Evolutionary conservation across 2,888 invertebrate genomes (phyloP).

Genomic region (Lepidocyrtinus sp.): DNA sequence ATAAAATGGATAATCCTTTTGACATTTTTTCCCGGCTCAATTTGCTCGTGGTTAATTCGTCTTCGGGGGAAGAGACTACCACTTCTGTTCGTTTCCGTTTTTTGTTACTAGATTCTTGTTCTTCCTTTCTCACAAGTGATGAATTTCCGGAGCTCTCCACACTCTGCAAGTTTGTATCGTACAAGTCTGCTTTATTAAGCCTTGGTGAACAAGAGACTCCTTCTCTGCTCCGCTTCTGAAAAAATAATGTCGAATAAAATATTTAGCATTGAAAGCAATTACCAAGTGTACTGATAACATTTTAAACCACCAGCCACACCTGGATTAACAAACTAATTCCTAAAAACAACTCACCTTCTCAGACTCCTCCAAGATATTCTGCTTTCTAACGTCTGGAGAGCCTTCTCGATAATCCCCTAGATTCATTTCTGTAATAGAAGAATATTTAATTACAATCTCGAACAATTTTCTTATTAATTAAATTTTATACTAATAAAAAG

Average conservation of each 20-base stretch:
- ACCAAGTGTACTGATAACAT: background rate
- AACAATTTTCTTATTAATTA: no score
- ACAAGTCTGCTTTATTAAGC: no score
- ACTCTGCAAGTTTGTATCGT: constrained; percentile 16
- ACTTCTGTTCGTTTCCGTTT: constrained; percentile 48
- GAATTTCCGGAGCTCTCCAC: constrained; percentile 6
- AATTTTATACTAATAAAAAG: no score
- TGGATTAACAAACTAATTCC: no score
- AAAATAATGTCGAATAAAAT: no score
- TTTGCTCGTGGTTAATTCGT: constrained; percentile 28
- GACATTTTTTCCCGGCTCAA: constrained; percentile 34
- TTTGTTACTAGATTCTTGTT: constrained; percentile 35
- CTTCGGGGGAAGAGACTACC: constrained; percentile 16
- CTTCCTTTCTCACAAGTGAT: constrained; percentile 21
- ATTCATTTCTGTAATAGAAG: no score
- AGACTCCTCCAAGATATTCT: no score
- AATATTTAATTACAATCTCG: no score
- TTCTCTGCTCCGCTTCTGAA: constrained; percentile 31
- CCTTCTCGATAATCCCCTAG: no score
- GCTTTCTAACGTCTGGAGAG: no score
- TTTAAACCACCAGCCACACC: background rate
- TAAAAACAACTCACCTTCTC: no score
- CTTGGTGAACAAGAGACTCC: constrained; percentile 28
- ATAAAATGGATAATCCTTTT: background rate
- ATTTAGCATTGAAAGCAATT: no score